These are phyloP conservation scores for Petrocephalus sullivani DNA, from an alignment of 2,797 vertebrate species.

Conservation along the genomic window DNA sequence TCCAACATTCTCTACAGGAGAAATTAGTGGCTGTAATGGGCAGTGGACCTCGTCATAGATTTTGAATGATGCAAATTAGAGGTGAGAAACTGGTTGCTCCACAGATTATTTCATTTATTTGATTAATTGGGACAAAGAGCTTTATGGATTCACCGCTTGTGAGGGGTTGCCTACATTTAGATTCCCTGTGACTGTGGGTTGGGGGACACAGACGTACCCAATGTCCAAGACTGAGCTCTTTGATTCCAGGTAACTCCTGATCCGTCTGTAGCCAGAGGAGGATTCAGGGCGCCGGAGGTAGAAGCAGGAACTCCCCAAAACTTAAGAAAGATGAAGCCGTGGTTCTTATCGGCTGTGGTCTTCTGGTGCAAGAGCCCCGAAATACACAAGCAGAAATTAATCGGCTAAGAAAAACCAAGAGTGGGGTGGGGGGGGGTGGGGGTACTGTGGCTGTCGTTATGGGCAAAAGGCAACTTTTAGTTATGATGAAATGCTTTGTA, in stretches of 20 bases:
- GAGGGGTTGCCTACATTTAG: not conserved
- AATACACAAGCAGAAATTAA: not conserved
- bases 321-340: not conserved
- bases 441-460: conserved; percentile 32
- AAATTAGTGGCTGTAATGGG: not conserved
- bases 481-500: conserved; percentile 73
- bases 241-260: not conserved
- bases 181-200: not conserved
- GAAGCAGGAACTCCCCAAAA: not conserved
- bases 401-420: not conserved
- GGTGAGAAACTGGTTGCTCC: not conserved
- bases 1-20: not conserved
- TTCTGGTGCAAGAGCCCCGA: not conserved
- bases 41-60: not conserved
- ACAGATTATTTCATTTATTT: not conserved
- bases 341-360: not conserved
- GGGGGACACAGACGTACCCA: not conserved
- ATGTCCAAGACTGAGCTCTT: not conserved
- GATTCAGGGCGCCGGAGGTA: not conserved
- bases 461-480: conserved; percentile 4
- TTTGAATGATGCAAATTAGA: not conserved
- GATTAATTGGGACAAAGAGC: not conserved
- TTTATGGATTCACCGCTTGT: not conserved
- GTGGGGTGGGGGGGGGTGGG: conserved; percentile 48
- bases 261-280: not conserved